Conservation (phyloP, 2,113 vertebrate species). For the Siniperca knerii region DNA sequence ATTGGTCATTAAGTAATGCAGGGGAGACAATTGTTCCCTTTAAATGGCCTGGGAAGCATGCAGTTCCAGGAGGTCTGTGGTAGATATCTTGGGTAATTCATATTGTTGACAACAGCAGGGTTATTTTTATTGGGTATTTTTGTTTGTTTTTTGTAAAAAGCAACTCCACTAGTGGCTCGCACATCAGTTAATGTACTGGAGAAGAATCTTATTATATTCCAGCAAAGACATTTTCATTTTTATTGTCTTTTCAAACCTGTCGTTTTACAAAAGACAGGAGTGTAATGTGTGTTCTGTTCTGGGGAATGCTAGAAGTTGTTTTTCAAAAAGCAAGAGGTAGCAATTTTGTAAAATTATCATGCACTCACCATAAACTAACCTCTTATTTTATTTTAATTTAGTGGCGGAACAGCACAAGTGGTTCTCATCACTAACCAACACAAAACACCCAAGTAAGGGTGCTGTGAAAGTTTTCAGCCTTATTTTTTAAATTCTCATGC, state of each 20-base stretch:
- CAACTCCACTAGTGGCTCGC: not conserved
- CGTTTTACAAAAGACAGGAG: not conserved
- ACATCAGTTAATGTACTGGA: conserved; percentile 5
- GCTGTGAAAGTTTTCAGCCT: not conserved
- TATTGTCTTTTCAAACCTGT: conserved; percentile 7
- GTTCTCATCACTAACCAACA: not conserved
- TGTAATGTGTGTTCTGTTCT: conserved; percentile 14
- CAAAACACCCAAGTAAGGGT: not conserved
- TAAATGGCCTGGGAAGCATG: conserved; percentile 29
- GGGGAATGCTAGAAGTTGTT: not conserved
- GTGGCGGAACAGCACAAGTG: not conserved
- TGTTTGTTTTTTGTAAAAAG: not conserved
- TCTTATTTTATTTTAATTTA: conserved; percentile 19
- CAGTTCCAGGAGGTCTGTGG: conserved; percentile 11
- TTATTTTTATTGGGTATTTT: conserved; percentile 33
- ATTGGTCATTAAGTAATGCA: conserved; percentile 55
- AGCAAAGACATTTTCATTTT: not conserved
- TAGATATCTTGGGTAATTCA: conserved; percentile 27
- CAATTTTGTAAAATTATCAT: conserved; percentile 1
- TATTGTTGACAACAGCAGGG: conserved; percentile 13
- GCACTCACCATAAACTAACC: not conserved
- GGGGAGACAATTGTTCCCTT: conserved; percentile 28
- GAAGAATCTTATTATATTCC: not conserved
- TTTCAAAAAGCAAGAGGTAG: not conserved
- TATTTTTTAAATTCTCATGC: conserved; percentile 17